A percentile compares a stretch with the other conserved stretches of the same genome.
phyloP scores from a whole-genome alignment of 2,888 invertebrate genomes.

The Mythimna loreyi region DNA sequence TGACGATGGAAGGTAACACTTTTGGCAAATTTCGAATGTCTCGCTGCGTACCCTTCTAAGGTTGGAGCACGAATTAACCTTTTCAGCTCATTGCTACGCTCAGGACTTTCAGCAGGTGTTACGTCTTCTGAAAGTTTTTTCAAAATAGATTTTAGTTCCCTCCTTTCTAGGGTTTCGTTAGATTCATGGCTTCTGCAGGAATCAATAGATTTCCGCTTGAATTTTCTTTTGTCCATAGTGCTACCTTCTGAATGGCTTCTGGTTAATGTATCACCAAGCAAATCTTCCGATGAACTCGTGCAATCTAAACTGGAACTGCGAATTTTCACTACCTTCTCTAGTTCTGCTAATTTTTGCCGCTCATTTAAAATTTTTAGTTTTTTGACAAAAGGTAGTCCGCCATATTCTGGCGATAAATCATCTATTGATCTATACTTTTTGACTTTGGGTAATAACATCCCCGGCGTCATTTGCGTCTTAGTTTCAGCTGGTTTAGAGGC shows the following conservation, averaged over 20 bases:
- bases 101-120: conserved; percentile 86
- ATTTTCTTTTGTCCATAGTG: conserved; percentile 92
- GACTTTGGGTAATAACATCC: conserved; percentile 81
- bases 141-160: conserved; percentile 95
- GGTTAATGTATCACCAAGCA: conserved; percentile 91
- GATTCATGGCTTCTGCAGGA: conserved; percentile 87
- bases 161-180: conserved; percentile 95
- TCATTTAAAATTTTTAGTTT: conserved; percentile 97
- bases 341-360: conserved; percentile 95
- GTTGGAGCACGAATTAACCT: conserved; percentile 95
- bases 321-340: conserved; percentile 94
- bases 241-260: conserved; percentile 96
- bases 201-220: conserved; percentile 85
- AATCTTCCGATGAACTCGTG: conserved; percentile 91
- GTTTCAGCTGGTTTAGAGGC: conserved; percentile 72
- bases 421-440: conserved; percentile 96
- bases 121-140: conserved; percentile 95
- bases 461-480: conserved; percentile 69
- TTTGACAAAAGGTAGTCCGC: conserved; percentile 96
- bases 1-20: conserved; percentile 97
- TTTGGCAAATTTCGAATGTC: conserved; percentile 96
- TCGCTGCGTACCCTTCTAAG: conserved; percentile 96
- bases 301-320: conserved; percentile 96
- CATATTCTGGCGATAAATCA: conserved; percentile 96
- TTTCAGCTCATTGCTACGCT: conserved; percentile 91